phyloP scores from a whole-genome alignment of 2,113 vertebrate genomes.

The Silurus meridionalis region DNA sequence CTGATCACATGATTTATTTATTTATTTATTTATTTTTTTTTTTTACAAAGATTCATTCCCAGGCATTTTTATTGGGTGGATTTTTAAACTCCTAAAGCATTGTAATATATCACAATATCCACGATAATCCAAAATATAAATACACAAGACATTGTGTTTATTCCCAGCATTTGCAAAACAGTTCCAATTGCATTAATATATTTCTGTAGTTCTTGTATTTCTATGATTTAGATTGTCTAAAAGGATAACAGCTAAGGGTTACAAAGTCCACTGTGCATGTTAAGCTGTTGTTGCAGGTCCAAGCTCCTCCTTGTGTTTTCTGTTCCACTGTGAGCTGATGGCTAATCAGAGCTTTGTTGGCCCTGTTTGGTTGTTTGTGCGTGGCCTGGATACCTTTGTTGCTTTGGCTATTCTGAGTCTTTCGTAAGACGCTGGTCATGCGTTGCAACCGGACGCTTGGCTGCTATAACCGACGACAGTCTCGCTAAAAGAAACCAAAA shows the following conservation, averaged over 20 bases:
- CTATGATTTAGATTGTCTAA: constrained; percentile 3
- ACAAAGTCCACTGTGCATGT: constrained; percentile 40
- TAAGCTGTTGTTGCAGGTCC: background rate
- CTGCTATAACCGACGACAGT: constrained; percentile 1
- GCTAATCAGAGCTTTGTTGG: constrained; percentile 55
- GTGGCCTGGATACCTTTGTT: constrained; percentile 46
- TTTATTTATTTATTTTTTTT: background rate
- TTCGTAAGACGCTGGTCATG: constrained; percentile 28
- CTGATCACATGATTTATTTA: background rate
- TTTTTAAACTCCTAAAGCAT: background rate
- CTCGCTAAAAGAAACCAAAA: background rate
- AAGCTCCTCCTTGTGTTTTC: constrained; percentile 30
- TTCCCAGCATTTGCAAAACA: background rate
- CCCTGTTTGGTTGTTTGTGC: constrained; percentile 55
- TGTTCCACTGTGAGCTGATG: constrained; percentile 56
- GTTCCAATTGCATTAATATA: background rate
- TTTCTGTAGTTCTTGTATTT: background rate
- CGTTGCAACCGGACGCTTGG: constrained; percentile 27
- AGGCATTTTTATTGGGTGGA: background rate
- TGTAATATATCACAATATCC: background rate
- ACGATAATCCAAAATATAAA: background rate
- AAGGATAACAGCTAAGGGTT: constrained; percentile 9
- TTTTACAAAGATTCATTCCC: background rate
- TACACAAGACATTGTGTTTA: background rate
- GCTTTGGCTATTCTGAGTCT: constrained; percentile 25